Percentiles rank a stretch among this genome's conserved stretches.
phyloP scores from a whole-genome alignment of 2,888 invertebrate genomes.

The Melinaea marsaeus region DNA sequence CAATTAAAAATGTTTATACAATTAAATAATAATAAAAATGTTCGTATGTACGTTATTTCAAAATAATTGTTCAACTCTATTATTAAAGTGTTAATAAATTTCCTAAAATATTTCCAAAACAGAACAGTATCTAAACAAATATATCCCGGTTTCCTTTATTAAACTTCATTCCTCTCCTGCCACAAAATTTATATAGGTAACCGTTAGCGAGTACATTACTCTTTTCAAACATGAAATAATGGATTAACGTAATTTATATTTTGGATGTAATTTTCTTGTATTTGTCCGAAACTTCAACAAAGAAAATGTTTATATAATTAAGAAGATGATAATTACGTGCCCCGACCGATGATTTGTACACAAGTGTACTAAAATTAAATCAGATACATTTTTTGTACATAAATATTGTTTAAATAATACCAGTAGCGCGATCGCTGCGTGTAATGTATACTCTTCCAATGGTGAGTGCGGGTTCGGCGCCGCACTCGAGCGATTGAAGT shows the following conservation, averaged over 20 bases:
- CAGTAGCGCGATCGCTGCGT: conserved; percentile 2
- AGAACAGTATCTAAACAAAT: conserved; percentile 18
- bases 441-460: conserved; percentile 4
- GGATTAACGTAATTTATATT: conserved; percentile 10
- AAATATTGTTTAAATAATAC: background rate
- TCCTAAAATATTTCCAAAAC: conserved; percentile 23
- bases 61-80: background rate
- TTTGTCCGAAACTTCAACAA: too few relatives aligned
- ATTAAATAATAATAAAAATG: too few relatives aligned
- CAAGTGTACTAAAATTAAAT: background rate
- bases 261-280: conserved; percentile 3
- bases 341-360: background rate
- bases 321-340: too few relatives aligned
- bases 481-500: too few relatives aligned
- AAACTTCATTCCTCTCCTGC: conserved; percentile 22
- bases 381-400: background rate
- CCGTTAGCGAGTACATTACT: conserved; percentile 22
- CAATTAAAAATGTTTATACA: too few relatives aligned
- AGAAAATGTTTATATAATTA: too few relatives aligned
- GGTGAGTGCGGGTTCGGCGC: conserved; percentile 14
- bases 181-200: conserved; percentile 18
- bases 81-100: conserved; percentile 19
- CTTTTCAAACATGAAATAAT: conserved; percentile 18
- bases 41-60: background rate
- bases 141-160: conserved; percentile 25